phyloP scores from a whole-genome alignment of 1,140 invertebrate genomes.

The Glossosoma conforme region DNA sequence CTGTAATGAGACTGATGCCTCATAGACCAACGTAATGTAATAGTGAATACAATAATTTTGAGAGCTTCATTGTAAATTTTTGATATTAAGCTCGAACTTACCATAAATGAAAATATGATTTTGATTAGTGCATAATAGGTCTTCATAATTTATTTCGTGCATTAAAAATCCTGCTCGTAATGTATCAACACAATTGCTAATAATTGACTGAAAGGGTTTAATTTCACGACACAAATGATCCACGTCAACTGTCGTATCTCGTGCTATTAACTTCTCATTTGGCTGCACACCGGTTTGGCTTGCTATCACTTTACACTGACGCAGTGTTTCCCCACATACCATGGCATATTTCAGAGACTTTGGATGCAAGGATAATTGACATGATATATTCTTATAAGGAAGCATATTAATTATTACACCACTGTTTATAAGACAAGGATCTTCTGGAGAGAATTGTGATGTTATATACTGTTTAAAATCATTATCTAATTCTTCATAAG shows the following conservation, averaged over 20 bases:
- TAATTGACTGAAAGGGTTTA: constrained; percentile 38
- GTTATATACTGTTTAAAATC: constrained; percentile 55
- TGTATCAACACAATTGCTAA: constrained; percentile 35
- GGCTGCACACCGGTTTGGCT: constrained; percentile 44
- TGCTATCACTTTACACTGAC: constrained; percentile 50
- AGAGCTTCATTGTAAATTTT: too few relatives aligned
- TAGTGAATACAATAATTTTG: too few relatives aligned
- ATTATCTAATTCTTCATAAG: constrained; percentile 49
- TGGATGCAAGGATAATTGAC: constrained; percentile 51
- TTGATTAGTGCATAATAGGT: too few relatives aligned
- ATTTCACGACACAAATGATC: constrained; percentile 39
- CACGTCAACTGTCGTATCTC: constrained; percentile 43
- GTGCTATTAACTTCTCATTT: constrained; percentile 39
- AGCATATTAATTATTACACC: constrained; percentile 46
- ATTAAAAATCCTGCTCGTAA: too few relatives aligned
- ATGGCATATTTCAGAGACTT: constrained; percentile 53
- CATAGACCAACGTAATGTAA: too few relatives aligned
- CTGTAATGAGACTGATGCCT: too few relatives aligned
- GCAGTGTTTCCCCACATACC: constrained; percentile 54
- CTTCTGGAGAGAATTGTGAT: constrained; percentile 10
- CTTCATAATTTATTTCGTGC: too few relatives aligned
- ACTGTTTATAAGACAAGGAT: constrained; percentile 56
- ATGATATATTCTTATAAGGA: constrained; percentile 14
- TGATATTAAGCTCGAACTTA: constrained; percentile 31
- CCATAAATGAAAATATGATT: constrained; percentile 53